These are phyloP conservation scores for Apteryx owenii DNA, from an alignment of 2,113 vertebrate species.

Conservation along the genomic window DNA sequence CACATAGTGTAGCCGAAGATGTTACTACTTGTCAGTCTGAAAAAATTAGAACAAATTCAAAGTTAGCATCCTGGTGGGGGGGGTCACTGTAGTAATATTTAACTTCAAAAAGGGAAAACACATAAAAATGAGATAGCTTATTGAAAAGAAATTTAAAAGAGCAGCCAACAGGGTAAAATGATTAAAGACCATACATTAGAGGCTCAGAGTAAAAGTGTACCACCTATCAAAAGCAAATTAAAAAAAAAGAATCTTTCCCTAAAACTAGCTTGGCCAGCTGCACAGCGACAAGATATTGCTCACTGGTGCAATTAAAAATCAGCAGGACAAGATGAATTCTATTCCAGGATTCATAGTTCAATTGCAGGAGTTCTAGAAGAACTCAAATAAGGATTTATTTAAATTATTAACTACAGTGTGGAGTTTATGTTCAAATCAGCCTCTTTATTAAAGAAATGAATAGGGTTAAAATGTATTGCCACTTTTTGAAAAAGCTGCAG, in stretches of 20 bases:
- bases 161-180: neutral
- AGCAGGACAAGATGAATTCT: neutral
- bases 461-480: neutral
- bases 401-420: neutral
- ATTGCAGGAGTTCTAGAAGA: neutral
- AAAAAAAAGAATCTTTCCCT: neutral
- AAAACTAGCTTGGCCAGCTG: neutral
- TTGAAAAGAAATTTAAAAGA: conserved; percentile 5
- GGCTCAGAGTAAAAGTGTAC: neutral
- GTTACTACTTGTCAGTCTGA: neutral
- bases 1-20: neutral
- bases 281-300: neutral
- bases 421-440: neutral
- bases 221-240: neutral
- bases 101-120: neutral
- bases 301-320: conserved; percentile 1
- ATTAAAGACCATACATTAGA: neutral
- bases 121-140: neutral
- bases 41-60: neutral
- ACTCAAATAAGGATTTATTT: neutral
- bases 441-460: neutral
- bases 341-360: neutral
- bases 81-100: neutral
- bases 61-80: neutral
- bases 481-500: neutral